A percentile compares a stretch with the other conserved stretches of the same genome.
These are phyloP conservation scores for Muraenolepis orangiensis DNA, from an alignment of 2,797 vertebrate species.

Conservation along the genomic window DNA sequence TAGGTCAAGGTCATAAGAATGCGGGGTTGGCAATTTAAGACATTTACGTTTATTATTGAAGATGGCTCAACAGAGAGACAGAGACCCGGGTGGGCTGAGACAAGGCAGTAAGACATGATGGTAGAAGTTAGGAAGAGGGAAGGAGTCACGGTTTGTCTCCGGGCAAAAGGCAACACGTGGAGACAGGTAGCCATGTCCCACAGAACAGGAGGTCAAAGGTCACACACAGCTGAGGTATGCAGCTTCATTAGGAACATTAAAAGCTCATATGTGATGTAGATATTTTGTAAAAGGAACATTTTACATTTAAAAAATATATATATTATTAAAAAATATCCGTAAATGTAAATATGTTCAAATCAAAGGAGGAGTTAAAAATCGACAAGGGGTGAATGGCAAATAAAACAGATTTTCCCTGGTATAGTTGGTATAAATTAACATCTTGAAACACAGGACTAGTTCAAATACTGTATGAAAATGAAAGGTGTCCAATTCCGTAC, in stretches of 20 bases:
- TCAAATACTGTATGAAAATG: not conserved
- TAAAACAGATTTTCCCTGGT: not conserved
- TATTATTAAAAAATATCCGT: too few species aligned
- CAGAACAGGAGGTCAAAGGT: conserved; percentile 36
- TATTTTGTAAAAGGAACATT: conserved; percentile 47
- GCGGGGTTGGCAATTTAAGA: not conserved
- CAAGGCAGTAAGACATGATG: too few species aligned
- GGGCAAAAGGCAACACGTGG: too few species aligned
- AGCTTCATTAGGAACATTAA: conserved; percentile 11
- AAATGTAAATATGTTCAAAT: too few species aligned
- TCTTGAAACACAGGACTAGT: not conserved
- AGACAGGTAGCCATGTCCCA: too few species aligned
- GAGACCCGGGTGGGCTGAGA: too few species aligned
- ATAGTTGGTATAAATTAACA: not conserved
- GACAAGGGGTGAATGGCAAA: not conserved
- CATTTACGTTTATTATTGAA: not conserved
- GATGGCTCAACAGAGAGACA: not conserved
- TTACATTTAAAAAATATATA: conserved; percentile 57
- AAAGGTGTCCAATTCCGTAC: not conserved
- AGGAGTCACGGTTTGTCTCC: too few species aligned
- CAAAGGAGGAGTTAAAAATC: not conserved
- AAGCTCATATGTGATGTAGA: conserved; percentile 15
- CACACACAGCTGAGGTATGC: conserved; percentile 24
- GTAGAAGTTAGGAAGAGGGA: too few species aligned
- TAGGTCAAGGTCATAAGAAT: not conserved